Conservation (phyloP, 2,797 vertebrate species). For the Mormyrops boulengeri region DNA sequence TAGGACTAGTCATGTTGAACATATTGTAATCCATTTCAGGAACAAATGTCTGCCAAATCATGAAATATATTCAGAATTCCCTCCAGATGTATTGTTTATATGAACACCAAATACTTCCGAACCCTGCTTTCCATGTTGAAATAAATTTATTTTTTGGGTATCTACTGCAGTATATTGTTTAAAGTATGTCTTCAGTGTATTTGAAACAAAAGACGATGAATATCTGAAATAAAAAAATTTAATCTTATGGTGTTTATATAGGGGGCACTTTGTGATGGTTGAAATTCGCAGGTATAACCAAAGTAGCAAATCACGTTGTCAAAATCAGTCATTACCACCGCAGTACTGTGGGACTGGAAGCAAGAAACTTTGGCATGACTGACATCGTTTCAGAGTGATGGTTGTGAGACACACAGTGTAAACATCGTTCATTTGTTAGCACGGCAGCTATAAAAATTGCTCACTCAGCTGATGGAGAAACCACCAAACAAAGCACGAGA, state of each 20-base stretch:
- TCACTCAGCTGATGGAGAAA: neutral
- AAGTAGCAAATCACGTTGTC: neutral
- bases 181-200: neutral
- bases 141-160: neutral
- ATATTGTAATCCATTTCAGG: slow-evolving; percentile 8
- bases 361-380: neutral
- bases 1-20: neutral
- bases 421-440: slow-evolving; percentile 21
- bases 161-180: neutral
- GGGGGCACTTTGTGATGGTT: neutral
- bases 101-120: neutral
- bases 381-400: slow-evolving; percentile 29
- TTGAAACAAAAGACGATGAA: neutral
- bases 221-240: neutral
- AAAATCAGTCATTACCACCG: neutral
- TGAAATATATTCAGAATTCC: neutral
- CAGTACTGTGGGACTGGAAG: neutral
- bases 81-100: neutral
- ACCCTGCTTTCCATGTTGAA: neutral
- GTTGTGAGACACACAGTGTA: slow-evolving; percentile 29
- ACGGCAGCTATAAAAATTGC: neutral
- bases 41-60: neutral
- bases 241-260: neutral
- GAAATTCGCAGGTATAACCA: neutral
- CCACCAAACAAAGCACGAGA: neutral